Conservation (phyloP, 2,888 invertebrate species). For the Agonopterix heracliana region DNA sequence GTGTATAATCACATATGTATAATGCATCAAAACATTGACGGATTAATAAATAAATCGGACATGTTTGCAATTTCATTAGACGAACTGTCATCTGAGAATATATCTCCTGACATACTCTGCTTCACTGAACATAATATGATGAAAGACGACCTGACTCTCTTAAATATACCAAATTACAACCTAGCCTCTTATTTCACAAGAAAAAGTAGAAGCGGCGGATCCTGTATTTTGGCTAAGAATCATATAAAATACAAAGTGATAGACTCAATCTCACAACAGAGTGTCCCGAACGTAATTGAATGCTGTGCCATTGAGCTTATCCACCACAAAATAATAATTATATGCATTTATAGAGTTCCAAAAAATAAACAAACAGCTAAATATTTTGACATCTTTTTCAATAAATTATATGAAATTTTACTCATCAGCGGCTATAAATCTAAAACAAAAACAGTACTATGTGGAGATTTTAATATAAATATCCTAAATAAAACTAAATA, state of each 20-base stretch:
- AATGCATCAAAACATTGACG: slow-evolving; percentile 10
- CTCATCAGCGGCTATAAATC: neutral
- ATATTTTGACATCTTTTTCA: neutral
- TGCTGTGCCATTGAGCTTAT: slow-evolving; percentile 3
- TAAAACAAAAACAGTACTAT: neutral
- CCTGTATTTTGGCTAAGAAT: slow-evolving; percentile 5
- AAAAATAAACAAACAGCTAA: neutral
- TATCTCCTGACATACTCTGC: slow-evolving; percentile 8
- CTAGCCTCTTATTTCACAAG: slow-evolving; percentile 1
- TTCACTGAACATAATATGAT: slow-evolving; percentile 9
- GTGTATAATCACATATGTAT: slow-evolving; percentile 6
- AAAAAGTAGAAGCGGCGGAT: slow-evolving; percentile 3
- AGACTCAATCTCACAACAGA: neutral
- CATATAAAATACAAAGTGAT: neutral
- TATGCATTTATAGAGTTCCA: slow-evolving; percentile 8
- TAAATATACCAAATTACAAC: slow-evolving; percentile 4
- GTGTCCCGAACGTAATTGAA: neutral
- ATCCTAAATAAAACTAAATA: neutral
- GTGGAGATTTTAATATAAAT: no score
- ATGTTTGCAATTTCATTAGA: slow-evolving; percentile 2
- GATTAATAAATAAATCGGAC: slow-evolving; percentile 10
- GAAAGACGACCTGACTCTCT: neutral
- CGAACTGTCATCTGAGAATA: slow-evolving; percentile 4
- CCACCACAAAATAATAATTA: slow-evolving; percentile 4
- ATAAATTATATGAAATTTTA: neutral